Conservation (phyloP, 2,113 vertebrate species). For the Variabilichromis moorii region DNA sequence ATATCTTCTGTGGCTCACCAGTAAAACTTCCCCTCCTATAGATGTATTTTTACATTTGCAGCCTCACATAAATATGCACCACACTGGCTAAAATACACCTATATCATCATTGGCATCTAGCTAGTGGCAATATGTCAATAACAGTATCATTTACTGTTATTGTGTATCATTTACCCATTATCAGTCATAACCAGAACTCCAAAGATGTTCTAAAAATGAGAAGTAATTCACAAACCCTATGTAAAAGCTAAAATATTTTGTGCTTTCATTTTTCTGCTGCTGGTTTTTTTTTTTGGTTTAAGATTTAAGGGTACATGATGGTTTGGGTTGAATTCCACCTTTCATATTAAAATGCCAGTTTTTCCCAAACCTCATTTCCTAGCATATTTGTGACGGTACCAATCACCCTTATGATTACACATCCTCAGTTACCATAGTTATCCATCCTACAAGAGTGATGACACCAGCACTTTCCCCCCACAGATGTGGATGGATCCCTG, state of each 20-base stretch:
- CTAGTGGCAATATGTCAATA: not conserved
- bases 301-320: not conserved
- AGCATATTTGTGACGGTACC: not conserved
- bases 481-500: not conserved
- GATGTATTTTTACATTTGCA: not conserved
- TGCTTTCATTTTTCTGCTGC: not conserved
- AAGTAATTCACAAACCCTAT: not conserved
- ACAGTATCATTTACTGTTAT: not conserved
- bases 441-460: not conserved
- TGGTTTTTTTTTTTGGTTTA: not conserved
- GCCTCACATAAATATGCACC: not conserved
- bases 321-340: not conserved
- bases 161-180: not conserved
- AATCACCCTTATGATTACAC: not conserved
- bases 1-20: not conserved
- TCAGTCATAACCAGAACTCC: not conserved
- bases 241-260: not conserved
- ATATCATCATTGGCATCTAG: not conserved
- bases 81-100: not conserved
- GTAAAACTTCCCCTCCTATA: not conserved
- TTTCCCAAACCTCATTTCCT: not conserved
- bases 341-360: not conserved
- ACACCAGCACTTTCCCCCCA: not conserved
- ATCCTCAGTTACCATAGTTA: not conserved
- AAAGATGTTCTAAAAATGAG: not conserved